These are phyloP conservation scores for Cynaeus angustus DNA, from an alignment of 2,888 invertebrate species.

Conservation along the genomic window DNA sequence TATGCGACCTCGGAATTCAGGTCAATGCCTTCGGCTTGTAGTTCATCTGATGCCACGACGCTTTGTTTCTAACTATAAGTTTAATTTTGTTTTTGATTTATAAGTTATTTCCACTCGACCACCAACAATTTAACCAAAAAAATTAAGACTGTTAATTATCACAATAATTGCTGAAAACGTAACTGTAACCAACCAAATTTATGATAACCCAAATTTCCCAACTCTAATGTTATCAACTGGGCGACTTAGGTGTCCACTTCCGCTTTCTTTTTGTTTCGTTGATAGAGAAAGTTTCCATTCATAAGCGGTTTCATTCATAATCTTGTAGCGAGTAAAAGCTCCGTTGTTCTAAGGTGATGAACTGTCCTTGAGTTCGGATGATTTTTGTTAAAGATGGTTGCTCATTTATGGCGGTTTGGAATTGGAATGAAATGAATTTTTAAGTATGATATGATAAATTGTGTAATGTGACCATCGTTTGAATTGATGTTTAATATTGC, in stretches of 20 bases:
- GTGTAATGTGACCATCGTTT: no score
- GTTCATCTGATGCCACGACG: slow-evolving; percentile 22
- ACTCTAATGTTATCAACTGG: slow-evolving; percentile 6
- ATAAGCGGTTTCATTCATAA: slow-evolving; percentile 50
- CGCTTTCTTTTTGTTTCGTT: slow-evolving; percentile 49
- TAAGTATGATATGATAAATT: no score
- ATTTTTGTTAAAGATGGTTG: slow-evolving; percentile 2
- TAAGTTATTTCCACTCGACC: neutral
- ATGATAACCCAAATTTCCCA: neutral
- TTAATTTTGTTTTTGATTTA: slow-evolving; percentile 5
- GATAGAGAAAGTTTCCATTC: slow-evolving; percentile 50
- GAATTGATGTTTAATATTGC: no score
- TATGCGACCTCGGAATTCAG: slow-evolving; percentile 61
- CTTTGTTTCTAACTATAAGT: slow-evolving; percentile 28
- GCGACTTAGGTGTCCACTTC: slow-evolving; percentile 42
- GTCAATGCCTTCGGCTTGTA: slow-evolving; percentile 58
- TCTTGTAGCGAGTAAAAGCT: slow-evolving; percentile 27
- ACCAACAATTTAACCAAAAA: neutral
- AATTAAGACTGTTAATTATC: neutral
- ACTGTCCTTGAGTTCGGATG: slow-evolving; percentile 4
- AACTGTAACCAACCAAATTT: neutral
- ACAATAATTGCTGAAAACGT: neutral
- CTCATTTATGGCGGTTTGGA: neutral
- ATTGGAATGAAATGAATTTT: no score
- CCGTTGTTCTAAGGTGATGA: slow-evolving; percentile 13